Evolutionary conservation across 2,888 invertebrate genomes (phyloP), one percentile per base, ranked within the genome.

Genomic region (Drosophila acutilabella): DNA sequence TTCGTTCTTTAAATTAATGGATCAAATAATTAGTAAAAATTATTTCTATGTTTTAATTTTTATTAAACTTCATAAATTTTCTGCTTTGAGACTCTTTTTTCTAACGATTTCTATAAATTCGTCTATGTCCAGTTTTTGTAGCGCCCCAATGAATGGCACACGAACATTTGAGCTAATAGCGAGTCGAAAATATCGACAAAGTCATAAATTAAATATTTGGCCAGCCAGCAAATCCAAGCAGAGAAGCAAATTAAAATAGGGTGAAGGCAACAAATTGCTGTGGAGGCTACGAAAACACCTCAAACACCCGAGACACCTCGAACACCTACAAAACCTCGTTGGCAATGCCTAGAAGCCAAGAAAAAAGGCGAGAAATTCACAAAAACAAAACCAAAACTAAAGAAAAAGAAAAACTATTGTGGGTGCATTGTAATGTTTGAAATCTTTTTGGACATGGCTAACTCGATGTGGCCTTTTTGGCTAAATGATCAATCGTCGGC

Each of bases 171-270:
- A 57, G 52, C 77, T 75, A 62, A 66, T 26, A 59, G 40, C 68
- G 10, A 59, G 51, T 48, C 65, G 33, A 61, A 85, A 89, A 85
- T 90, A 91, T 91, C 91, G 89, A 64, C 85, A 89, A 82, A 89
- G 89, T 80, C 90, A 91, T 91, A 91, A 91, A 91, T 91, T 90
- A 90, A 89, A 87, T 86, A 90, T 89, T 90, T 90, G 82, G 78
- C 66, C 64, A 61, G 68, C 67, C 66, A 23, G 23, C 23, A 68
- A 42, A 36, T 30, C 1, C 30, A 30, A 30, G 30, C 30, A 57
- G 51, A 33, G 14, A 52, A 59, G 42, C 33, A 50, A 51, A 51
- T 30, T 41, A 78, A 59, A 68, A 71, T 78, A 62, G 54, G 61
- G 74, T 71, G 77, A 78, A 71, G 76, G 78, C 71, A 78, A 78